Base-by-base conservation (phyloP, 2,888 invertebrate species). In the Lasioglossum oenotherae region DNA sequence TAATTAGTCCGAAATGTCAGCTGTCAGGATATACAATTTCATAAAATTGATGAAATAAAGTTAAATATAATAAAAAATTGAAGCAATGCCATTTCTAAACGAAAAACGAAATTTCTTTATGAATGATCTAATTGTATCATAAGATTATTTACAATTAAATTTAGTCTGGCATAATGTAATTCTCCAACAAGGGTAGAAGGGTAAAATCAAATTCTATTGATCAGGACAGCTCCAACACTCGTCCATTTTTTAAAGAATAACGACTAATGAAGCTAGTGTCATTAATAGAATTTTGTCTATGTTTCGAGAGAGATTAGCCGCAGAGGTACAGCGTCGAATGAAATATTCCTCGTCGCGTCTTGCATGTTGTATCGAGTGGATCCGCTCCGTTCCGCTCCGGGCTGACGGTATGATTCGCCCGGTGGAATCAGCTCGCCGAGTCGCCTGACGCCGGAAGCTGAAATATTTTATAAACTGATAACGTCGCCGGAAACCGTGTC, bases 401-500 rank as follows among this genome's bases (percentile, higher is more conserved):
- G 31, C 31, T 19, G 31, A 5, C 31, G 31, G 31, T 64, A 64
- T 31, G 64, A 64, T 35, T 64, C 31, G 64, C 31, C 64, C 64
- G 31, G 27, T 31, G 31, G 31, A 64, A 31, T 31, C 64, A 19
- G 64, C 64, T 57, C 23, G 44, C 60, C 60, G 75, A 75, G 60
- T 75, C 44, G 53, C 41, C 75, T 14, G 38, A 41, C 60, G 41
- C 53, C 60, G 41, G 60, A 44, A 75, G 35, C 75, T 60, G 44
- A 57, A 73, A 79, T 73, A 57, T 73, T 79, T 79, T 73, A 60
- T 72, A 57, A 60, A 79, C 44, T 64, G 60, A 75, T 75, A 75
- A 41, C 60, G 60, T 16, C 31, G 60, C 60, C 60, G 60, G 60
- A 60, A 60, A 60, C 2, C 27, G 38, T 75, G 60, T 75, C 75